Evolutionary conservation across 2,888 invertebrate genomes (phyloP).

Genomic region (Cheilosia impressa): DNA sequence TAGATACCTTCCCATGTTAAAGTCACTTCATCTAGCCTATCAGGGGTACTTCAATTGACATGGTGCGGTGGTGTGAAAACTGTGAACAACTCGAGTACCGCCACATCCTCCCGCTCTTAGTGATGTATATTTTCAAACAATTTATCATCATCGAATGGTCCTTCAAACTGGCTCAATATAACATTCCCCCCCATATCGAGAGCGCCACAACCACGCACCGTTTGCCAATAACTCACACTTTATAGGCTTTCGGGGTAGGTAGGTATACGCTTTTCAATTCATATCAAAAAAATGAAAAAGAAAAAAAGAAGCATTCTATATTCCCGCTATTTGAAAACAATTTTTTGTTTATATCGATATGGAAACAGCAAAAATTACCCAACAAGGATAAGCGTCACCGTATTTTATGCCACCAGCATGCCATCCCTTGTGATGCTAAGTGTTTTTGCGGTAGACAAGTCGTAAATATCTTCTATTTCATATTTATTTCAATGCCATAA

Average conservation of each 20-base stretch:
- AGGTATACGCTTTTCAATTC: slow-evolving; percentile 29
- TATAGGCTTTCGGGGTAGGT: slow-evolving; percentile 52
- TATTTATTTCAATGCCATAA: slow-evolving; percentile 73
- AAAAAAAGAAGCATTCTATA: slow-evolving; percentile 18
- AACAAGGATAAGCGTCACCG: slow-evolving; percentile 9
- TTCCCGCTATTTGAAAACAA: slow-evolving; percentile 53
- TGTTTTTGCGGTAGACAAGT: slow-evolving; percentile 72
- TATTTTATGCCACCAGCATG: slow-evolving; percentile 25
- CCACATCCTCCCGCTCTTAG: not conserved
- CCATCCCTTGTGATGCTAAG: slow-evolving; percentile 60
- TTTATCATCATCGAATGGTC: slow-evolving; percentile 41
- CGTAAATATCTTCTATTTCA: slow-evolving; percentile 73
- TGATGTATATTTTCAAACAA: slow-evolving; percentile 58
- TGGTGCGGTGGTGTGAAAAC: not conserved
- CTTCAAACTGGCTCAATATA: slow-evolving; percentile 2
- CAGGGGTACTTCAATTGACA: slow-evolving; percentile 23
- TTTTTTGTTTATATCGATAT: slow-evolving; percentile 56
- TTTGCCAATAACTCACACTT: slow-evolving; percentile 66
- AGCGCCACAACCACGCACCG: slow-evolving; percentile 25
- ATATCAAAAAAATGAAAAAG: slow-evolving; percentile 6
- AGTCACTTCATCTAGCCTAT: slow-evolving; percentile 4
- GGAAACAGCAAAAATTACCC: slow-evolving; percentile 54
- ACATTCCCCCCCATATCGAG: not conserved
- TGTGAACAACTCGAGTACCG: slow-evolving; percentile 2
- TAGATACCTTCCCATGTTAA: slow-evolving; percentile 4